Conservation (phyloP, 2,888 invertebrate genomes). For the Sarcophaga caerulescens region DNA sequence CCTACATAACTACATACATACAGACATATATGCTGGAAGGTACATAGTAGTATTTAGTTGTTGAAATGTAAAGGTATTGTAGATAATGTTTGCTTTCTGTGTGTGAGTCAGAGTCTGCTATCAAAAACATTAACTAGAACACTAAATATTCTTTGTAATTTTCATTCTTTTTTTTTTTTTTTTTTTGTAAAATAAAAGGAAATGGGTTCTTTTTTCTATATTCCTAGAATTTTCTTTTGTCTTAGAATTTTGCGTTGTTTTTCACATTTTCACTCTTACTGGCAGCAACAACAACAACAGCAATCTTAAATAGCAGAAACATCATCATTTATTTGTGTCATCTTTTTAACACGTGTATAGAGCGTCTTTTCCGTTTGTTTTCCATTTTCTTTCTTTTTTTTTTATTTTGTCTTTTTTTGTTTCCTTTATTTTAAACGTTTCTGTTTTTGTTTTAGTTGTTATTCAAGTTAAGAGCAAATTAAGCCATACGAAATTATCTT, state of each 20-base stretch:
- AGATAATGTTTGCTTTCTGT: too few relatives aligned
- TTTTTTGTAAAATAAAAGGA: background rate
- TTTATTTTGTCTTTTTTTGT: background rate
- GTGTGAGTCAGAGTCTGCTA: background rate
- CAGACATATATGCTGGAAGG: too few relatives aligned
- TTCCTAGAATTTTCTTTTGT: background rate
- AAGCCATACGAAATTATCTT: conserved; percentile 13
- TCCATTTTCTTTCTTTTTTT: background rate
- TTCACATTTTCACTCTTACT: background rate
- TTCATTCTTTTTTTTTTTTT: background rate
- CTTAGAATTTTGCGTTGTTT: background rate
- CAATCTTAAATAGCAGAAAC: background rate
- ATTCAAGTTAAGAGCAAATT: conserved; percentile 21
- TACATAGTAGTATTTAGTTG: too few relatives aligned
- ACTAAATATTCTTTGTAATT: background rate
- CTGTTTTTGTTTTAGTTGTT: background rate
- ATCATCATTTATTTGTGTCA: conserved; percentile 14
- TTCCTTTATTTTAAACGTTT: too few relatives aligned
- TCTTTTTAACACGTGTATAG: conserved; percentile 22
- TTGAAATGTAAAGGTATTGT: too few relatives aligned
- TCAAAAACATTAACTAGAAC: conserved; percentile 13
- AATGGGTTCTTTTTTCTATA: background rate
- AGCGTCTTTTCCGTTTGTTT: background rate
- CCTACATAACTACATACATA: too few relatives aligned
- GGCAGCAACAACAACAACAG: too few relatives aligned